Conservation (phyloP, 2,797 vertebrate genomes). For the Natrix natrix region DNA sequence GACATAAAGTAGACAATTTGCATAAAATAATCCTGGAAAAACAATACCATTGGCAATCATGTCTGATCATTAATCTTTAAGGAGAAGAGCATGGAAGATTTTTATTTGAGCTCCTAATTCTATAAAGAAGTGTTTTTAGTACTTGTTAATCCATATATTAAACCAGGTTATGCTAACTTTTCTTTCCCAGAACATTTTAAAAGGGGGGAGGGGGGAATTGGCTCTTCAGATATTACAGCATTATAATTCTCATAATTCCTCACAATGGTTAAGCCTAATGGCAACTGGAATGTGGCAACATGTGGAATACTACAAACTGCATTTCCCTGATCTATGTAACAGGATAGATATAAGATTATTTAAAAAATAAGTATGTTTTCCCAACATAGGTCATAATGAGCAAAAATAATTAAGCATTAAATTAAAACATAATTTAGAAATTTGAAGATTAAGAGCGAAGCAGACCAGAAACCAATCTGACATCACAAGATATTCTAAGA, state of each 20-base stretch:
- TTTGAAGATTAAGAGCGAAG: neutral
- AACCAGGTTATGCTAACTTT: neutral
- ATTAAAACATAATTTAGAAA: neutral
- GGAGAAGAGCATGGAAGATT: neutral
- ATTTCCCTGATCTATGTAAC: neutral
- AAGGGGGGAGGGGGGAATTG: neutral
- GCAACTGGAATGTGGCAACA: neutral
- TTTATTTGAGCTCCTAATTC: neutral
- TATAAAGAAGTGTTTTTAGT: neutral
- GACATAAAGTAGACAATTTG: slow-evolving; percentile 20
- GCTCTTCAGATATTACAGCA: neutral
- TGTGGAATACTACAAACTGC: neutral
- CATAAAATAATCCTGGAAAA: neutral
- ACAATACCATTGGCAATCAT: neutral
- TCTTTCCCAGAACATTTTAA: too few relatives aligned
- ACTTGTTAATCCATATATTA: neutral
- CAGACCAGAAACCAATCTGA: neutral
- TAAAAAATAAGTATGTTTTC: neutral
- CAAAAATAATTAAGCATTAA: neutral
- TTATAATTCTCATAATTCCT: neutral
- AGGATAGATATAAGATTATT: neutral
- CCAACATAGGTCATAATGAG: neutral
- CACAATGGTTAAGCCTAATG: neutral
- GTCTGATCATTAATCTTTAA: neutral
- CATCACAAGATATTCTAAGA: neutral